Base-by-base conservation (phyloP, 2,797 vertebrate genomes). In the Tadarida brasiliensis region DNA sequence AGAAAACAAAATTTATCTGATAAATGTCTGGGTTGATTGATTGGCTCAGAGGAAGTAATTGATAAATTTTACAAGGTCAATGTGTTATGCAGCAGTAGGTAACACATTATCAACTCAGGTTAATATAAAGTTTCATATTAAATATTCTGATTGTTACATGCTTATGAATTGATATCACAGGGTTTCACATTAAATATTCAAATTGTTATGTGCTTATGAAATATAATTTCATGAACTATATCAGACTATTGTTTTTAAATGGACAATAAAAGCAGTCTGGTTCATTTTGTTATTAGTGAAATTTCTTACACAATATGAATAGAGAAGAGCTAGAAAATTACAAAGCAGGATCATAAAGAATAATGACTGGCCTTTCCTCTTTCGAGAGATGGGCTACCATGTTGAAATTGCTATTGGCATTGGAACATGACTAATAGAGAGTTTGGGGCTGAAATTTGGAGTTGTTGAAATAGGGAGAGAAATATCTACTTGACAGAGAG, bases 181-280 rank as follows among this genome's bases (percentile, higher is more conserved):
- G 24, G 20, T 74, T 92, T 90, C 63, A 86, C 56, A 93, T 93
- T 92, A 95, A 77, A 92, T 84, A 92, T 90, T 92, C 78, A 94
- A 94, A 82, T 83, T 83, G 56, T 49, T 80, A 96, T 89, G 14
- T 93, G 57, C 47, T 90, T 91, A 93, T 92, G 44, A 95, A 93
- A 93, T 39, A 94, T 22, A 91, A 87, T 94, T 94, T 93, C 90
- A 85, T 95, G 49, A 94, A 90, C n/a, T 65, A 88, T 87, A 80
- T 80, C 35, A 84, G 93, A 91, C 96, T 86, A 96, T 91, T 95
- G 59, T 59, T 97, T 97, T 94, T 92, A 93, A 97, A 93, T 91
- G 85, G 91, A 73, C 65, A 96, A 83, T 90, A 94, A 94, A 63
- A 82, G 51, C 44, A 91, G 28, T n/a, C 49, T 94, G 39, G 19